Conservation (phyloP, 1,140 invertebrate species). For the Diploscapter pachys region DNA sequence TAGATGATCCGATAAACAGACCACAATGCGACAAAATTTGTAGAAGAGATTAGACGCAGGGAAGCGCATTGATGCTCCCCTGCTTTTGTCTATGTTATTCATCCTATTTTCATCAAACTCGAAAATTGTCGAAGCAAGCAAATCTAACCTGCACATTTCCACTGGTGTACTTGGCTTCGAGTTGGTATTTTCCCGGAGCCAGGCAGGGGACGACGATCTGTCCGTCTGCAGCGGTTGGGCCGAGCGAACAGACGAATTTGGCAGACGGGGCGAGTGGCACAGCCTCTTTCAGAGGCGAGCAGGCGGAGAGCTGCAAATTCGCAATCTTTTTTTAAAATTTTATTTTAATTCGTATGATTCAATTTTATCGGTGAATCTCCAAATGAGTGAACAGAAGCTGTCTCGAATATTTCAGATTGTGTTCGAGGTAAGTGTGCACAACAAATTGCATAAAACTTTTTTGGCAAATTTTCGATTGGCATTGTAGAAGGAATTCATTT, state of each 20-base stretch:
- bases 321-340: background rate
- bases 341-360: background rate
- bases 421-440: too few species aligned
- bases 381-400: too few species aligned
- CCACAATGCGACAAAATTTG: too few species aligned
- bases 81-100: too few species aligned
- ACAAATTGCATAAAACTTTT: background rate
- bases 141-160: conserved; percentile 7
- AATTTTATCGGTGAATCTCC: background rate
- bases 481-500: conserved; percentile 15
- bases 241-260: conserved; percentile 23
- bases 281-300: conserved; percentile 11
- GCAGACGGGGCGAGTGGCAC: conserved; percentile 8
- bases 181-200: conserved; percentile 56
- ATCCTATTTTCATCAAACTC: background rate
- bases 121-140: too few species aligned
- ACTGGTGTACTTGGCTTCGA: conserved; percentile 7
- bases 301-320: conserved; percentile 16
- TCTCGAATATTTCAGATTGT: too few species aligned
- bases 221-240: conserved; percentile 13
- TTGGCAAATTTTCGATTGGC: conserved; percentile 3
- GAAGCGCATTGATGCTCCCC: too few species aligned
- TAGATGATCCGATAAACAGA: too few species aligned
- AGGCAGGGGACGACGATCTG: conserved; percentile 46
- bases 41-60: too few species aligned